Evolutionary conservation across 2,113 vertebrate genomes (phyloP), one percentile per base, ranked within the genome.

Genomic region (Mus spicilegus): DNA sequence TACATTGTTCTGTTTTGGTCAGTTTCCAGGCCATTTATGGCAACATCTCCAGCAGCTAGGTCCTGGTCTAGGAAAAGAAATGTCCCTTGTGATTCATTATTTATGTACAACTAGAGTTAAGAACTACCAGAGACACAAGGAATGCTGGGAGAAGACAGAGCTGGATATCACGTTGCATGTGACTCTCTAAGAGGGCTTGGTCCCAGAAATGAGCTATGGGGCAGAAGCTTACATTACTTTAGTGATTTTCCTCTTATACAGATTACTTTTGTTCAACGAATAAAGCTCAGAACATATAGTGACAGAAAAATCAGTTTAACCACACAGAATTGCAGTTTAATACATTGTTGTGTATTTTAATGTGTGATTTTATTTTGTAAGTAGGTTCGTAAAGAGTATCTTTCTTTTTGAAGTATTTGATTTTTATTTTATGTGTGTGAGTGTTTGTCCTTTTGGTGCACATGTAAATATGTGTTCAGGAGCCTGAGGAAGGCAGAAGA

Each of bases 341-440:
- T 90, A 81, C 78, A 92, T 46, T 72, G 80, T 33, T 94, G 22
- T 92, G 19, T 78, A 73, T 36, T 77, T 90, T 61, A 46, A 85
- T 85, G 82, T 33, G 19, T 87, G 19, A 90, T 75, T 46, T 63
- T n/a, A 77, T 86, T 81, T 76, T 92, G 14, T 61, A 90, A 70
- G 49, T 33, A 70, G 3, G 26, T 90, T 4, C 58, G 24, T 88
- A 86, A 89, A 95, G 81, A 85, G n/a, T 0, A 30, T 65, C 7
- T 85, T 65, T 42, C 4, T 42, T 63, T 65, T 65, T 5, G 26
- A 46, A 42, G 46, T 46, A 9, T 26, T 63, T 81, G 30, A 30
- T 33, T 85, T 65, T 85, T 33, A 30, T 46, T 85, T 42, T 65
- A 46, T 85, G 82, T 65, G 82, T 65, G 30, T 85, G 26, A 19